Base-by-base conservation (phyloP, 2,113 vertebrate genomes). In the Phalacrocorax aristotelis region DNA sequence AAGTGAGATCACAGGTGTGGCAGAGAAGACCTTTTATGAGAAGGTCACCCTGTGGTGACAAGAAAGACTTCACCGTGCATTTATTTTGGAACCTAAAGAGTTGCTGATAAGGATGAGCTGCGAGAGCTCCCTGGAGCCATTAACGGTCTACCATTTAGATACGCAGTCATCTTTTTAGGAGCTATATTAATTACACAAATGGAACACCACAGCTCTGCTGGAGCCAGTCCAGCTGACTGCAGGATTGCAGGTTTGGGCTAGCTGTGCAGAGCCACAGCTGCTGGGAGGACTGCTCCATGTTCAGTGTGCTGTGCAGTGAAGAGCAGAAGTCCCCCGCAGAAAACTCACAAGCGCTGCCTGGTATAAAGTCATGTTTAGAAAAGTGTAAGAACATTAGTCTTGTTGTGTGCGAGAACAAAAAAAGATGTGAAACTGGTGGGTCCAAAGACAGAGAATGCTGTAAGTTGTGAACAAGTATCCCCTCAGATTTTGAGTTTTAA, bases 161-260 rank as follows among this genome's bases (percentile, higher is more conserved):
- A 87, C 3, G 11, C 87, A 94, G 89, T 90, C 94, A 95, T 94
- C 91, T 88, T 94, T 58, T 91, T 70, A 96, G 87, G 62, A 94
- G 82, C 84, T 95, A 82, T 96, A 96, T 97, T 97, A 97, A 97
- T 97, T 97, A 97, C 87, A 62, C 68, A 97, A 96, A 97, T 96
- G 94, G 97, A 97, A 88, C 54, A 86, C 46, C 71, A 74, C 61
- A 62, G 93, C 82, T 80, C n/a, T 86, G 82, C 69, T 97, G 97
- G 89, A 90, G 64, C 91, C 2, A 2, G 58, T 77, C 95, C 96
- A 97, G 29, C 66, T 61, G 93, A 96, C 93, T 95, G 96, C 95
- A 96, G 94, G 93, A 76, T 4, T 61, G 75, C 79, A 76, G 87
- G 52, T 71, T 54, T 42, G 54, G 62, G 83, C 10, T 12, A 23